A percentile compares a stretch with the other conserved stretches of the same genome.
Evolutionary conservation across 2,888 invertebrate genomes (phyloP).

Genomic region (Apotomis betuletana): DNA sequence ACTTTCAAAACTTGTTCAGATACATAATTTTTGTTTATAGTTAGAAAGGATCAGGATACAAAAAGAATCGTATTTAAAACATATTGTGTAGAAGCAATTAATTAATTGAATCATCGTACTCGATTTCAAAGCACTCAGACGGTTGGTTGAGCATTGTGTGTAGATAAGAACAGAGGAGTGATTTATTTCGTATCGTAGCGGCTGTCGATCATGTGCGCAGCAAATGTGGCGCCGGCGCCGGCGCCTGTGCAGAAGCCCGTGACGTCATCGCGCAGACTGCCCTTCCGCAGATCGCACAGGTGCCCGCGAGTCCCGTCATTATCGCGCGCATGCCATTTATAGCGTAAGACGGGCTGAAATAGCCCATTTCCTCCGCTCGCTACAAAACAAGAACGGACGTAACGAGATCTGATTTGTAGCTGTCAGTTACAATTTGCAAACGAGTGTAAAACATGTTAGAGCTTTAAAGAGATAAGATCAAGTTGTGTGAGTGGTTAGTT

Average conservation of each 20-base stretch:
- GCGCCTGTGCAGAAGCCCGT: conserved; percentile 64
- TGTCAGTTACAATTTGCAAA: conserved; percentile 78
- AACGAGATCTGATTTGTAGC: conserved; percentile 67
- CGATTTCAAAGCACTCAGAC: conserved; percentile 48
- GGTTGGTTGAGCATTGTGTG: conserved; percentile 51
- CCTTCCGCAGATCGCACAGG: conserved; percentile 47
- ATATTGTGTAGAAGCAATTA: background rate
- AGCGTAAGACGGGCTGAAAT: conserved; percentile 52
- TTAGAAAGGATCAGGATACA: conserved; percentile 2
- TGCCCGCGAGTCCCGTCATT: conserved; percentile 42
- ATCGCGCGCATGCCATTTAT: conserved; percentile 48
- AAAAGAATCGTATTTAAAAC: conserved; percentile 9
- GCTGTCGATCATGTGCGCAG: conserved; percentile 73
- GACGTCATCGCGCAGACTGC: conserved; percentile 61
- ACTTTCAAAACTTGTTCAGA: conserved; percentile 24
- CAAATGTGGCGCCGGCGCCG: conserved; percentile 75
- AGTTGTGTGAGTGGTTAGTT: conserved; percentile 59
- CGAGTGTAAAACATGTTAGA: conserved; percentile 73
- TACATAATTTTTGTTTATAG: background rate
- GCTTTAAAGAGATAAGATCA: conserved; percentile 70
- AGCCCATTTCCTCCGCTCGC: conserved; percentile 52
- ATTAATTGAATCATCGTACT: conserved; percentile 21
- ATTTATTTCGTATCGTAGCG: conserved; percentile 70
- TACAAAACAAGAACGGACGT: conserved; percentile 50
- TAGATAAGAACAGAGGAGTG: conserved; percentile 65